Percentiles rank a stretch among this genome's conserved stretches.
phyloP scores from a whole-genome alignment of 2,888 invertebrate species.

The Hyalella azteca region DNA sequence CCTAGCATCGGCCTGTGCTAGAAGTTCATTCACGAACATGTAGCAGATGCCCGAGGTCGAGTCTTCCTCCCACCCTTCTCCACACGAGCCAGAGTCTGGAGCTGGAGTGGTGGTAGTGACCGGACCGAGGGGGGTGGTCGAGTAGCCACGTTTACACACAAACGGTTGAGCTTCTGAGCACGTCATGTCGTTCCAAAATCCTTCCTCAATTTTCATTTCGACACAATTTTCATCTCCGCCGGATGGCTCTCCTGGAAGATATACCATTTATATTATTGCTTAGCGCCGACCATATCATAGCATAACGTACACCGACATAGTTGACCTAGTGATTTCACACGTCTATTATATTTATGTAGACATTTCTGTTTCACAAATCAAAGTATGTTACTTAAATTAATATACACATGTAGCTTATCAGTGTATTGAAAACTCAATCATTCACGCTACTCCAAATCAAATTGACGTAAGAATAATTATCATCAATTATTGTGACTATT shows the following conservation, averaged over 20 bases:
- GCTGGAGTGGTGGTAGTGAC: neutral
- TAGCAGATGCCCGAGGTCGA: neutral
- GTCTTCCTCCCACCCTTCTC: neutral
- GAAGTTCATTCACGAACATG: neutral
- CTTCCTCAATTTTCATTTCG: neutral
- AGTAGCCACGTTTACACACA: neutral
- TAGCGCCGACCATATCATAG: too few species aligned
- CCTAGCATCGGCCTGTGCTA: neutral
- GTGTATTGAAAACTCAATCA: too few species aligned
- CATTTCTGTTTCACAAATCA: too few species aligned
- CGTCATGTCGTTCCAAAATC: neutral
- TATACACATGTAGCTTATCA: too few species aligned
- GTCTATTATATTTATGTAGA: too few species aligned
- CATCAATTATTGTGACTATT: too few species aligned
- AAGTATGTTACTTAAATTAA: too few species aligned
- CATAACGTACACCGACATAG: too few species aligned
- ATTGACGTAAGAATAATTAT: too few species aligned
- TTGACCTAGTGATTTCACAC: too few species aligned
- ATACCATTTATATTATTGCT: too few species aligned
- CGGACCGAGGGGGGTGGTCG: neutral
- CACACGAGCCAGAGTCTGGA: neutral
- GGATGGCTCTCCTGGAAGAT: neutral
- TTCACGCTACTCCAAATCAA: too few species aligned
- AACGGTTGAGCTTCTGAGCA: neutral
- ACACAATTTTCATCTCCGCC: neutral